Percentiles rank a stretch among this genome's conserved stretches.
phyloP scores from a whole-genome alignment of 2,113 vertebrate species.

The Salminus brasiliensis region DNA sequence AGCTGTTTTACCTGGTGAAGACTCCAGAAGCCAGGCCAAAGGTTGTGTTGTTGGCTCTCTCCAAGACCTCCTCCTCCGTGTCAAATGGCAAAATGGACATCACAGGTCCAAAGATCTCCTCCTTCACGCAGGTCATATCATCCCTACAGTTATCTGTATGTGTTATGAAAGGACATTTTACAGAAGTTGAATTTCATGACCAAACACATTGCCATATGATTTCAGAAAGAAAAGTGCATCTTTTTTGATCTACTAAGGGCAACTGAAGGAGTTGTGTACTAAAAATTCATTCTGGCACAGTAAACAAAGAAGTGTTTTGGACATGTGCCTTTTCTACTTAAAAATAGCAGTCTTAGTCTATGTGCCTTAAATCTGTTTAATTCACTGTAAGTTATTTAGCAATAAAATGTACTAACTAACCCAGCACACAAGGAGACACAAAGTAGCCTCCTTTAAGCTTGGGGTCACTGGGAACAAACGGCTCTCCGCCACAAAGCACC shows the following conservation, averaged over 20 bases:
- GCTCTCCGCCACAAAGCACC: constrained; percentile 89
- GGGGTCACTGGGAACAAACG: constrained; percentile 80
- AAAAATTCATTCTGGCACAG: background rate
- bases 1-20: constrained; percentile 86
- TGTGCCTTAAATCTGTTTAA: no score
- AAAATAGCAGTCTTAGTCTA: no score
- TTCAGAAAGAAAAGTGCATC: background rate
- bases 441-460: constrained; percentile 89
- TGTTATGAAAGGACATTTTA: background rate
- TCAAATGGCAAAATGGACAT: constrained; percentile 94
- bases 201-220: background rate
- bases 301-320: background rate
- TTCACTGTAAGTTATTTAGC: no score
- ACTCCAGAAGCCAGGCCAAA: constrained; percentile 93
- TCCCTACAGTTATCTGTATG: constrained; percentile 88
- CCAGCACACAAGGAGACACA: constrained; percentile 90
- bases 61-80: constrained; percentile 89
- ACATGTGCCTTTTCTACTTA: no score
- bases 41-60: constrained; percentile 87
- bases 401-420: no score
- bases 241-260: background rate
- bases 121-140: constrained; percentile 92
- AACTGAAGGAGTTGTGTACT: background rate
- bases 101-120: constrained; percentile 97
- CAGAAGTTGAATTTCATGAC: background rate